phyloP scores from a whole-genome alignment of 2,113 vertebrate genomes.

The Xenopus laevis region DNA sequence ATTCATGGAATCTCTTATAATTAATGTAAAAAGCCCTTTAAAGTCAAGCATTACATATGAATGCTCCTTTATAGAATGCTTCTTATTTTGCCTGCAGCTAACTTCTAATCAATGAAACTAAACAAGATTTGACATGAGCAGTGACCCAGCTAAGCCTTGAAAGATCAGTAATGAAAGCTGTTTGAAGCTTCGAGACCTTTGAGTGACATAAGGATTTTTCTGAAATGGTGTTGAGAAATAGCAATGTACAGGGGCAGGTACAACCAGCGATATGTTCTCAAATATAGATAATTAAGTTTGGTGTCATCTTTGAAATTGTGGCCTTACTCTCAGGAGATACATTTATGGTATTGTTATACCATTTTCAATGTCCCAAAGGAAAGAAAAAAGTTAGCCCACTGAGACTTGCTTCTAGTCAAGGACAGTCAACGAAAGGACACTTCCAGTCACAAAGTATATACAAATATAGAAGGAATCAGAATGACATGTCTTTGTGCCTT shows the following conservation, averaged over 20 bases:
- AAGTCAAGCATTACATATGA: neutral
- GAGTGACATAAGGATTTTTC: slow-evolving; percentile 39
- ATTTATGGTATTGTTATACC: neutral
- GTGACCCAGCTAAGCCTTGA: slow-evolving; percentile 40
- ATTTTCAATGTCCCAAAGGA: neutral
- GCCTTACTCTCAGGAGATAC: slow-evolving; percentile 13
- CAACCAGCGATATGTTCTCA: slow-evolving; percentile 21
- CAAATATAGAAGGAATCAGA: too few relatives aligned
- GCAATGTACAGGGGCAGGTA: slow-evolving; percentile 11
- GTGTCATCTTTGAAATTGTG: slow-evolving; percentile 11
- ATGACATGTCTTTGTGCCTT: too few relatives aligned
- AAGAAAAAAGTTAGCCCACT: neutral
- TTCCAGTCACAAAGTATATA: too few relatives aligned
- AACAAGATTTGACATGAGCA: slow-evolving; percentile 44
- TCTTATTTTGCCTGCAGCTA: slow-evolving; percentile 11
- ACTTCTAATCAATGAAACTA: slow-evolving; percentile 43
- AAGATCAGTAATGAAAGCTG: slow-evolving; percentile 43
- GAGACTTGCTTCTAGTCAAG: too few relatives aligned
- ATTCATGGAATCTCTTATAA: slow-evolving; percentile 1
- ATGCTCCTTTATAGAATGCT: neutral
- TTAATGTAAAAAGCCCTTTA: neutral
- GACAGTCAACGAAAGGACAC: too few relatives aligned
- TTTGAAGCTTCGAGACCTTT: slow-evolving; percentile 38
- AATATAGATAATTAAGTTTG: slow-evolving; percentile 31
- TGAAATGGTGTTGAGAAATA: slow-evolving; percentile 33